phyloP scores from a whole-genome alignment of 2,888 invertebrate species.

The Drosophila barbarae region DNA sequence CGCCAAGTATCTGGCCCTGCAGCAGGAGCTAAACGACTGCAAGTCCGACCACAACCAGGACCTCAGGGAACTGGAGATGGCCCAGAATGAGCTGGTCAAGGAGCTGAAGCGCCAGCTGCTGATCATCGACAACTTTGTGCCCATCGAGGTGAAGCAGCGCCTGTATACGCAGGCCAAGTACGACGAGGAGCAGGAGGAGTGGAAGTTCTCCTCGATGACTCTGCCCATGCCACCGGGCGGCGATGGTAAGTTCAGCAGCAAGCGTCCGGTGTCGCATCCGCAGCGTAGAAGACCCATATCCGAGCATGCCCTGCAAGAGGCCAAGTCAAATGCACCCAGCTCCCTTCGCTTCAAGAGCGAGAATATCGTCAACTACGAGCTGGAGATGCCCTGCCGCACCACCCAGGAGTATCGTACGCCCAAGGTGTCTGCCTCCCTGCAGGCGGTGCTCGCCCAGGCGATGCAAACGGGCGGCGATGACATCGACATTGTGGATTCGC shows the following conservation, averaged over 20 bases:
- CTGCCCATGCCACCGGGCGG: conserved; percentile 73
- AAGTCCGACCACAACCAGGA: conserved; percentile 94
- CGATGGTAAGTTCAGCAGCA: conserved; percentile 75
- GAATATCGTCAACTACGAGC: conserved; percentile 79
- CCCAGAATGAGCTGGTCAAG: conserved; percentile 93
- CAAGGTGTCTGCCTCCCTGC: conserved; percentile 79
- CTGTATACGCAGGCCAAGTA: conserved; percentile 87
- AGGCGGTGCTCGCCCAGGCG: conserved; percentile 80
- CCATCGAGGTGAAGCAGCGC: conserved; percentile 88
- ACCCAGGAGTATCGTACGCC: conserved; percentile 80
- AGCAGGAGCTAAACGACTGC: conserved; percentile 89
- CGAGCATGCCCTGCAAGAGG: conserved; percentile 81
- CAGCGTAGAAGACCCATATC: conserved; percentile 84
- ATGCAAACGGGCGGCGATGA: conserved; percentile 79
- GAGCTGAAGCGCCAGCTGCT: conserved; percentile 94
- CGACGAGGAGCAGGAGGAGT: conserved; percentile 91
- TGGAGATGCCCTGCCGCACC: conserved; percentile 80
- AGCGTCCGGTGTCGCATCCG: conserved; percentile 84
- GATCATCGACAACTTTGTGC: conserved; percentile 94
- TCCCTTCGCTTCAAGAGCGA: conserved; percentile 78
- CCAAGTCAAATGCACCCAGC: conserved; percentile 74
- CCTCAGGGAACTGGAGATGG: conserved; percentile 93
- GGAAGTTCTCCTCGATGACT: conserved; percentile 81
- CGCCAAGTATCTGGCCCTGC: conserved; percentile 85
- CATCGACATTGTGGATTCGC: conserved; percentile 78